Evolutionary conservation across 2,888 invertebrate genomes (phyloP), one percentile per base, ranked within the genome.

Genomic region (Rhorus exstirpatorius): DNA sequence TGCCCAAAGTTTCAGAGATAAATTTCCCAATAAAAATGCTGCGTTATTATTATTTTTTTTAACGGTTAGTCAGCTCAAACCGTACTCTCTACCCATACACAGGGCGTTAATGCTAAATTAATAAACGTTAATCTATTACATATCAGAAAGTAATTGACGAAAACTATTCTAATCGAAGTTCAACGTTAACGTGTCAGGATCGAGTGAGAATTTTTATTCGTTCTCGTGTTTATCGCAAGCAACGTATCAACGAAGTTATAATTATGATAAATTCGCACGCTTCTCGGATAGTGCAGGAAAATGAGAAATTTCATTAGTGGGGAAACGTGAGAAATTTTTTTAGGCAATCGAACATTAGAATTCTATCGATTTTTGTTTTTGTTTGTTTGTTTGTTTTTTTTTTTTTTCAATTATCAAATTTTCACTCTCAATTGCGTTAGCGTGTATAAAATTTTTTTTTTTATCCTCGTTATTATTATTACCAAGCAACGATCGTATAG

Each of bases 401-500:
- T 72, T 12, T 61, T 51, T n/a, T 31, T n/a, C n/a, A n/a, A n/a
- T n/a, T n/a, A n/a, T n/a, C n/a, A n/a, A n/a, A n/a, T n/a, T n/a
- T 31, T 24, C 14, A 12, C 6, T 51, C 31, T 19, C 12, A 51
- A 41, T 60, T 60, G 0, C 10, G 38, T 49, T 19, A 46, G 46
- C 44, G 31, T n/a, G 14, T 46, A 49, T 49, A 17, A n/a, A n/a
- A n/a, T n/a, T 60, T 49, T 49, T 0, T 21, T 72, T 24, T 41
- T 7, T 38, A 3, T 21, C 12, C 1, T 53, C n/a, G n/a, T 71
- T 21, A 55, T 60, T 71, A 7, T 75, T 65, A 55, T 75, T 44
- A 53, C 31, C 65, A 67, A 76, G 68, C 76, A 19, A 67, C 63
- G 71, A 80, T 88, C 79, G 77, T 87, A 87, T 86, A 79, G 84